These are phyloP conservation scores for Cynocephalus volans DNA, from an alignment of 2,113 vertebrate species.

Conservation along the genomic window DNA sequence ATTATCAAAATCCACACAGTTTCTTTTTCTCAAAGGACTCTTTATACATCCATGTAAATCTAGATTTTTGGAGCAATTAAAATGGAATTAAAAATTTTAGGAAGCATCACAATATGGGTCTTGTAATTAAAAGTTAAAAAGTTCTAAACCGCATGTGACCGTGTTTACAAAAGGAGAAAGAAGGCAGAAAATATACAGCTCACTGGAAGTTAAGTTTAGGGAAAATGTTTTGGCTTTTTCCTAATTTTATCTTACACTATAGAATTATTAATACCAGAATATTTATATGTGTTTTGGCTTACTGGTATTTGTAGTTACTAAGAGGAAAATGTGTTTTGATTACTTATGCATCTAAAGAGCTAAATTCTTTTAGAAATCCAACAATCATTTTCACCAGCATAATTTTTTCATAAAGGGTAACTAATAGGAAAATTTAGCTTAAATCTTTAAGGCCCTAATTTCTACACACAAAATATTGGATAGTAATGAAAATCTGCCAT, in stretches of 20 bases:
- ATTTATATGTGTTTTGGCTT: conserved; percentile 66
- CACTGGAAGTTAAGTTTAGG: conserved; percentile 40
- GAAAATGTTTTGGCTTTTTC: conserved; percentile 40
- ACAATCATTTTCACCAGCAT: conserved; percentile 78
- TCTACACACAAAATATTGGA: not conserved
- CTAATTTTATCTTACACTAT: conserved; percentile 40
- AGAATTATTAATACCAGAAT: conserved; percentile 43
- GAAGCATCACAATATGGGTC: not conserved
- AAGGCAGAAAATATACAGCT: not conserved
- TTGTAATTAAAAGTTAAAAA: conserved; percentile 35
- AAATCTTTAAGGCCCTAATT: conserved; percentile 72
- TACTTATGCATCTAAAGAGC: not conserved
- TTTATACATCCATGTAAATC: conserved; percentile 37
- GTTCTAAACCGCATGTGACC: not conserved
- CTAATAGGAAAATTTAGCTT: conserved; percentile 71
- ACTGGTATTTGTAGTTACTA: conserved; percentile 66
- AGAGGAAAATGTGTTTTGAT: not conserved
- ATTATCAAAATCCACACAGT: not conserved
- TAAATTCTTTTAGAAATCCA: conserved; percentile 63
- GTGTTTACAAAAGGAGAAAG: not conserved
- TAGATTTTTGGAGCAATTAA: conserved; percentile 53
- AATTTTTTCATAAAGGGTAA: conserved; percentile 72
- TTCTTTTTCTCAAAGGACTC: conserved; percentile 55
- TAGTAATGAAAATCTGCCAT: conserved; percentile 61
- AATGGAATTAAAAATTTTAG: conserved; percentile 7